Evolutionary conservation across 2,888 invertebrate species (phyloP), one percentile per base, ranked within the genome.

Genomic region (Gandaritis pyraliata): DNA sequence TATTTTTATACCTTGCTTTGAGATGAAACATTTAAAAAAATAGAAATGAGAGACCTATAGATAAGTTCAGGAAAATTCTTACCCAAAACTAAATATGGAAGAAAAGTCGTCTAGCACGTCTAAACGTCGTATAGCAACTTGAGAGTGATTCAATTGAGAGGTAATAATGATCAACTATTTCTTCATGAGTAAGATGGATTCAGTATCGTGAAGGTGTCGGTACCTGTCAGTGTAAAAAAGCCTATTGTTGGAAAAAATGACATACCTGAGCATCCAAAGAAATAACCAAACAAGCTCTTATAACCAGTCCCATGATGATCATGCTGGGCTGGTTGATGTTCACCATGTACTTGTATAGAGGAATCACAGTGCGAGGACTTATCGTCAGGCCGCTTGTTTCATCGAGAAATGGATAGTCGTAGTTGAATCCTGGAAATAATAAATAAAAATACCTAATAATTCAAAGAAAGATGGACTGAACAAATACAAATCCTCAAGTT

Each of bases 321-420:
- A 97, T 94, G 6, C 94, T 94, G 0, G 96, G 96, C 72, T 94
- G 94, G 55, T 95, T 92, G 48, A 95, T 94, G 82, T 97, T 95
- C 58, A 97, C 94, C 77, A 96, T 88, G 78, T 97, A 96, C 72
- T 95, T 95, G 86, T 96, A 96, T 2, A 97, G 86, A 0, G 96
- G 95, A 15, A 89, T 87, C 30, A 97, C 94, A 59, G 76, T 94
- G 86, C 72, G 94, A 89, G 73, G 91, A 8, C 93, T 86, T 0
- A 95, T 83, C 0, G 76, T 83, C 53, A 96, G 86, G 0, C 93
- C 94, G 72, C 96, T 95, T 0, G 92, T 93, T 33, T 93, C 87
- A 63, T 94, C 92, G 59, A 97, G 82, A 80, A 97, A 97, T 2
- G 96, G 96, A 72, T 95, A 96, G 72, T 90, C 89, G 82, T 94